These are phyloP conservation scores for Archivesica marissinica DNA, from an alignment of 1,140 invertebrate genomes.

Conservation along the genomic window DNA sequence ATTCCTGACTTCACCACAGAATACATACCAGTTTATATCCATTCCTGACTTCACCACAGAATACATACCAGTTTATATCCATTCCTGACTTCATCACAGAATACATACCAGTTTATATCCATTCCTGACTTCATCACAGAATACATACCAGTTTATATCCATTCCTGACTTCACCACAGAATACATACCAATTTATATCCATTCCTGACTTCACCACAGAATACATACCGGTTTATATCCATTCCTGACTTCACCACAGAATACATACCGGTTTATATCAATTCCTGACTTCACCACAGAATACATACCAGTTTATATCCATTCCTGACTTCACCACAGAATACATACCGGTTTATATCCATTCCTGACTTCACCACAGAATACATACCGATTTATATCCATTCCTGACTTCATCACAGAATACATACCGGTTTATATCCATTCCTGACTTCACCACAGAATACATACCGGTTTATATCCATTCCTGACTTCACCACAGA, in stretches of 20 bases:
- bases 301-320: slow-evolving; percentile 82
- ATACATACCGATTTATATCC: slow-evolving; percentile 82
- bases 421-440: slow-evolving; percentile 82
- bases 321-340: slow-evolving; percentile 79
- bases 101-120: slow-evolving; percentile 82
- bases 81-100: slow-evolving; percentile 79
- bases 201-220: slow-evolving; percentile 79
- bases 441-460: slow-evolving; percentile 79
- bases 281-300: slow-evolving; percentile 79
- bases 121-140: slow-evolving; percentile 79
- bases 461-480: slow-evolving; percentile 82
- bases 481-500: slow-evolving; percentile 79
- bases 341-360: slow-evolving; percentile 82
- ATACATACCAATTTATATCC: slow-evolving; percentile 82
- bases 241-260: slow-evolving; percentile 79
- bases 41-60: slow-evolving; percentile 79
- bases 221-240: slow-evolving; percentile 82
- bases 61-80: slow-evolving; percentile 82
- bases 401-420: slow-evolving; percentile 79
- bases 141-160: slow-evolving; percentile 82
- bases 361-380: slow-evolving; percentile 79
- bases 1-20: slow-evolving; percentile 79
- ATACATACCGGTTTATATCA: slow-evolving; percentile 82
- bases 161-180: slow-evolving; percentile 79
- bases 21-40: slow-evolving; percentile 82